Conservation (phyloP, 2,113 vertebrate genomes). For the Cygnus buccinator region DNA sequence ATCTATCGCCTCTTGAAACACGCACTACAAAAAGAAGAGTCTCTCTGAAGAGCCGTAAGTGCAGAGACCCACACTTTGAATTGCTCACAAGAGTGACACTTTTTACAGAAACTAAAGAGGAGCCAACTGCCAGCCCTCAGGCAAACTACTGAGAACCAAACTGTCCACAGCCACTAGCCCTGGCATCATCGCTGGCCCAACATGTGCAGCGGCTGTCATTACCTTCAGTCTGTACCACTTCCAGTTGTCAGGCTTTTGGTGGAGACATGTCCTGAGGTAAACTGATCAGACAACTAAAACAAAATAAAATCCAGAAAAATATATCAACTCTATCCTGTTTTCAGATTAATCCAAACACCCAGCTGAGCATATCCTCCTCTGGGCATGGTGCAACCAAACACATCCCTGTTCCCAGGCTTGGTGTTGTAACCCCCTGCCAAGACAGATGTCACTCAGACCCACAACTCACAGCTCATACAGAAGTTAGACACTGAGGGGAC, state of each 20-base stretch:
- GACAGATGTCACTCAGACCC: background rate
- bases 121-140: background rate
- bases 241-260: background rate
- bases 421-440: background rate
- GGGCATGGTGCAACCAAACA: background rate
- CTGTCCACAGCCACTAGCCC: background rate
- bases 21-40: background rate
- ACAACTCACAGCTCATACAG: background rate
- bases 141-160: background rate
- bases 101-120: background rate
- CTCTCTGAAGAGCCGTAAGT: background rate
- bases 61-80: background rate
- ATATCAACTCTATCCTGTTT: background rate
- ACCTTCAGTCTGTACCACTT: background rate
- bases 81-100: background rate
- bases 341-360: background rate
- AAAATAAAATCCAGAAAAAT: background rate
- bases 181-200: background rate
- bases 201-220: accelerated
- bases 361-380: background rate
- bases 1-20: background rate
- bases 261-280: background rate
- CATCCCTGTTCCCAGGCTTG: background rate
- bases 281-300: background rate
- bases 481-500: background rate